Evolutionary conservation across 1,140 invertebrate species (phyloP), one percentile per base, ranked within the genome.

Genomic region (Teleopsis dalmanni): DNA sequence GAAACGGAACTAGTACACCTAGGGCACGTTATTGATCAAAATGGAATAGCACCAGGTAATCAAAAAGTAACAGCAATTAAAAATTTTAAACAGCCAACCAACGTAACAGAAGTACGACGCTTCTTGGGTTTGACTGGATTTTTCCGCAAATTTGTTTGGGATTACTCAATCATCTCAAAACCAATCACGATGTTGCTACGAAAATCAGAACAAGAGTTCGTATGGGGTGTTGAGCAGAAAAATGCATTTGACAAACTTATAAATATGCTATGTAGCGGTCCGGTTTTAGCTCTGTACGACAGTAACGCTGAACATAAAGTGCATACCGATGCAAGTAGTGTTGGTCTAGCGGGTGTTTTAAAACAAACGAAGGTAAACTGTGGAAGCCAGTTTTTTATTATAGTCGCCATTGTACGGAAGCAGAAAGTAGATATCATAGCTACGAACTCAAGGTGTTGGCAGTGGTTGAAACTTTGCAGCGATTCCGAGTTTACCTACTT

Each of bases 401-500:
- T 13, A 40, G 36, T n/a, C 36, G 47, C n/a, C 47, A 48, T 48
- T 48, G 47, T n/a, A 19, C 25, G 11, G 25, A 3, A 11, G 21
- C 45, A 5, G 45, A 47, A 21, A 18, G 18, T 7, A 69, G 70
- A 50, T 70, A 58, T 34, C 65, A 70, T 27, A 58, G 47, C 47
- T 72, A 61, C 50, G 71, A 72, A 43, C 43, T 72, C 1, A 66
- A 69, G 37, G 64, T 29, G 45, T 61, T 70, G n/a, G 63, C 62
- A 3, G 55, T 64, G 5, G 51, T 64, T 3, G 38, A 48, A 34
- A 45, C 33, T n/a, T 16, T 35, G 16, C 13, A 35, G 33, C 33
- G 33, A 7, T 35, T 35, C 16, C 33, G 33, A 35, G 16, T 13
- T 35, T 35, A 63, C 33, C 25, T 72, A 8, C 11, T 70, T 13